A percentile compares a stretch with the other conserved stretches of the same genome.
These are phyloP conservation scores for Peromyscus attwateri DNA, from an alignment of 2,797 vertebrate genomes.

Conservation along the genomic window DNA sequence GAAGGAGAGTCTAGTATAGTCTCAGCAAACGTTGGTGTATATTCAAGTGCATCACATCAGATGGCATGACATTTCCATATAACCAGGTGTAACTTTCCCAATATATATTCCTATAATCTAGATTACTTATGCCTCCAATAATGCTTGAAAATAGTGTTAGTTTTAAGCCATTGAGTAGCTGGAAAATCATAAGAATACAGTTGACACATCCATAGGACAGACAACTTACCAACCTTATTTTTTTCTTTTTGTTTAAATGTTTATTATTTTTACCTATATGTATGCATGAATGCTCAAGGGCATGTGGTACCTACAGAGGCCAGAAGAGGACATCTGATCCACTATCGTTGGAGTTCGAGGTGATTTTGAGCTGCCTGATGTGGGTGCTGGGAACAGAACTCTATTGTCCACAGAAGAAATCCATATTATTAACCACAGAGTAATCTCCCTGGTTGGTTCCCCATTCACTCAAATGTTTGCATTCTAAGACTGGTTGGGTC, in stretches of 20 bases:
- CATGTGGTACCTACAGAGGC: neutral
- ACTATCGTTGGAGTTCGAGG: too few relatives aligned
- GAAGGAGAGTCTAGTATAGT: neutral
- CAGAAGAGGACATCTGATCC: accelerated
- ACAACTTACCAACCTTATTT: neutral
- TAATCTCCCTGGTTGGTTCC: neutral
- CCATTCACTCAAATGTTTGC: neutral
- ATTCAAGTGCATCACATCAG: neutral
- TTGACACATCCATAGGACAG: neutral
- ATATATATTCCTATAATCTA: neutral
- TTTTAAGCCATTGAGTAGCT: neutral
- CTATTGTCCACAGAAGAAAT: too few relatives aligned
- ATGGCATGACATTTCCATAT: neutral
- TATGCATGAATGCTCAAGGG: neutral
- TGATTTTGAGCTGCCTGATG: neutral
- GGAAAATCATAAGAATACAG: too few relatives aligned
- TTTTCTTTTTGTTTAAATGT: neutral
- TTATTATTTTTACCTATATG: neutral
- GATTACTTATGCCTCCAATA: neutral
- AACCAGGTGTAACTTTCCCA: neutral
- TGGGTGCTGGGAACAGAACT: neutral
- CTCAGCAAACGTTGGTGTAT: neutral
- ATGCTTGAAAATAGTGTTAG: neutral
- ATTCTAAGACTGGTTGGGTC: neutral
- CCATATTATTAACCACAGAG: too few relatives aligned